Conservation (phyloP, 2,888 invertebrate species). For the Tetheella fluctuosa region DNA sequence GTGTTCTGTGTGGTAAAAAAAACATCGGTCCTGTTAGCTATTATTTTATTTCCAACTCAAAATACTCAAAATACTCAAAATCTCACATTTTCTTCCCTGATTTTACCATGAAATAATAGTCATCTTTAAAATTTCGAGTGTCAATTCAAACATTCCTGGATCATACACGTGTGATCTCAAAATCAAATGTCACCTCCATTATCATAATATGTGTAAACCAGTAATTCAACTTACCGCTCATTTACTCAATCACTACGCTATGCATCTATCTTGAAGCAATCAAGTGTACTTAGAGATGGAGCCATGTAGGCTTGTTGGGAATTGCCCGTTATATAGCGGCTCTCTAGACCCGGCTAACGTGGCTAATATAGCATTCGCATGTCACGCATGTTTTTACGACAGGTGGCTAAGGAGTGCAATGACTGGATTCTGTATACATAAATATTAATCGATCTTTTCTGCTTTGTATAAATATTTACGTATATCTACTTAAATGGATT, state of each 20-base stretch:
- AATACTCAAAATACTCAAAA: not conserved
- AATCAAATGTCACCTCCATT: not conserved
- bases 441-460: not conserved
- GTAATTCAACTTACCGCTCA: not conserved
- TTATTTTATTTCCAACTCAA: not conserved
- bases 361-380: slow-evolving; percentile 39
- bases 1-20: too few species aligned
- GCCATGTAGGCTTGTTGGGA: slow-evolving; percentile 17
- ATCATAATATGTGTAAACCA: not conserved
- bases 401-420: not conserved
- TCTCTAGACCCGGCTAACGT: slow-evolving; percentile 27
- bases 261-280: slow-evolving; percentile 3
- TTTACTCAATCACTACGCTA: not conserved
- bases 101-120: too few species aligned
- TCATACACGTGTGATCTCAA: not conserved
- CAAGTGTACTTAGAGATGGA: slow-evolving; percentile 9
- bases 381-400: slow-evolving; percentile 29
- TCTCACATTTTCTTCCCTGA: too few species aligned
- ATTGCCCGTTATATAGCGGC: slow-evolving; percentile 49
- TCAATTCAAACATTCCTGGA: not conserved
- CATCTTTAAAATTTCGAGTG: not conserved
- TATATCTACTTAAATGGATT: not conserved
- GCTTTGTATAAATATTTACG: not conserved
- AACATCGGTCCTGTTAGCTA: not conserved
- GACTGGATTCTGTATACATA: not conserved